These are phyloP conservation scores for Cydia amplana DNA, from an alignment of 1,140 invertebrate species.

Conservation along the genomic window DNA sequence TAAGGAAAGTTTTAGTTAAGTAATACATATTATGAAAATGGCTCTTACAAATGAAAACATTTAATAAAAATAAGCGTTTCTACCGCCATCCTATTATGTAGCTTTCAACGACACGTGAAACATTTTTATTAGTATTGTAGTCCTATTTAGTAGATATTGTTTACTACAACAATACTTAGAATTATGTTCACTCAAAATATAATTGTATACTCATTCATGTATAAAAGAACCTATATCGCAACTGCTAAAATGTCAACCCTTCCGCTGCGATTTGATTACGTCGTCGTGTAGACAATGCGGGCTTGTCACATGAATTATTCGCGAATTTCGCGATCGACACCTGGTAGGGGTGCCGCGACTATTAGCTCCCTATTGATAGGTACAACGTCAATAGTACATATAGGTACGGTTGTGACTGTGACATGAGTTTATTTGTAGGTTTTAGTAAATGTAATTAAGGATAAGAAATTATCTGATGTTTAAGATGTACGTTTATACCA, in stretches of 20 bases:
- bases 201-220: neutral
- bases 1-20: too few relatives aligned
- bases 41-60: too few relatives aligned
- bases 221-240: neutral
- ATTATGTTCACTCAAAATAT: neutral
- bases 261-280: conserved; percentile 38
- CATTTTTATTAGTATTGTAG: too few relatives aligned
- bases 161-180: neutral
- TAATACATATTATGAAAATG: too few relatives aligned
- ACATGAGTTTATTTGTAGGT: neutral
- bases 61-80: too few relatives aligned
- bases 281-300: conserved; percentile 45
- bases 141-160: too few relatives aligned
- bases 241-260: neutral
- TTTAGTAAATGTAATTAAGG: too few relatives aligned
- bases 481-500: too few relatives aligned
- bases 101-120: neutral
- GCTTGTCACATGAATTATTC: conserved; percentile 57
- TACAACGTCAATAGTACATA: neutral
- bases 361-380: conserved; percentile 17
- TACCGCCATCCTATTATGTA: too few relatives aligned
- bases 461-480: too few relatives aligned
- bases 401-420: neutral
- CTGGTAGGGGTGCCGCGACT: conserved; percentile 15
- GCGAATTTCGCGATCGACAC: conserved; percentile 42